Evolutionary conservation across 2,113 vertebrate genomes (phyloP).

Genomic region (Craseonycteris thonglongyai): DNA sequence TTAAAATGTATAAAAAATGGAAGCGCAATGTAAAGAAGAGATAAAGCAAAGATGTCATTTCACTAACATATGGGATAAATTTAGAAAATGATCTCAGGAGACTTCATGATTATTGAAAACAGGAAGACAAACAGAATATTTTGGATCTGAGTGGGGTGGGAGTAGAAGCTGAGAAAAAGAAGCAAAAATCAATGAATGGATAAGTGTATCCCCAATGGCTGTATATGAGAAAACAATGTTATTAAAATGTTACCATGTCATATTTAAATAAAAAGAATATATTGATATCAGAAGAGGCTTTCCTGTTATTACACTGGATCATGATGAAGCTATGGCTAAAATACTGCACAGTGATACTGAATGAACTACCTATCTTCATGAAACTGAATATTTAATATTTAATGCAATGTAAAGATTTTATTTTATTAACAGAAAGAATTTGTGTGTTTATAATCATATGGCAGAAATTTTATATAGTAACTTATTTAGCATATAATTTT

Average conservation of each 20-base stretch:
- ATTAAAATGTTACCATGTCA: background rate
- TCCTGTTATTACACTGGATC: background rate
- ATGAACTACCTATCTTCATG: no score
- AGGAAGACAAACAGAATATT: background rate
- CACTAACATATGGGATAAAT: background rate
- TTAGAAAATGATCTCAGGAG: background rate
- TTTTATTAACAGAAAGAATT: background rate
- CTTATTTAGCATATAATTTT: background rate
- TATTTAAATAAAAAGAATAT: background rate
- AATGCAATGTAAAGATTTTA: background rate
- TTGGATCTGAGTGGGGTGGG: accelerated
- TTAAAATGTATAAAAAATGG: background rate
- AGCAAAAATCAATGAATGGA: background rate
- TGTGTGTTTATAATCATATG: background rate
- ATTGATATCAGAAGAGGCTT: background rate
- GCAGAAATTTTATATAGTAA: background rate
- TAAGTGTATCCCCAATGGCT: background rate
- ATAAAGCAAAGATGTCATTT: background rate
- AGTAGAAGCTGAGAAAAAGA: background rate
- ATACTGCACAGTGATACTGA: background rate
- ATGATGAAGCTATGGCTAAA: background rate
- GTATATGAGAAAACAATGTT: background rate
- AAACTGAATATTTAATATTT: background rate
- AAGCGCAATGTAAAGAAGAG: background rate
- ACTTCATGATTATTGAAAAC: background rate